A percentile compares a stretch with the other conserved stretches of the same genome.
phyloP scores from a whole-genome alignment of 2,113 vertebrate species.

The Pycnonotus jocosus region DNA sequence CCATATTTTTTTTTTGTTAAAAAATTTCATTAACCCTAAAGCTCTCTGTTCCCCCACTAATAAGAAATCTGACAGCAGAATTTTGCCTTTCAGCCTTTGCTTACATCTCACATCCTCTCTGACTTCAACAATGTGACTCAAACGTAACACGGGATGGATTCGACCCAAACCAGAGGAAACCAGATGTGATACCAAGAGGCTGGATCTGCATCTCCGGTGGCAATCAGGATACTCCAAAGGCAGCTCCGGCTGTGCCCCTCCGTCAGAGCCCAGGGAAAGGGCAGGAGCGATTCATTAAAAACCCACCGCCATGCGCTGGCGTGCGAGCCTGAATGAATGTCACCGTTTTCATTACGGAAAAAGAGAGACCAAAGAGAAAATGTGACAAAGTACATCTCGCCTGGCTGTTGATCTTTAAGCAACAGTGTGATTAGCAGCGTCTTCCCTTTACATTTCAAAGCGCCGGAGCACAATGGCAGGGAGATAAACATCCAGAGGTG shows the following conservation, averaged over 20 bases:
- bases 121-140: neutral
- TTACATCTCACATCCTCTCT: neutral
- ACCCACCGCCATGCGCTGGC: neutral
- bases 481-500: conserved; percentile 54
- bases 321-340: neutral
- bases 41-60: neutral
- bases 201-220: neutral
- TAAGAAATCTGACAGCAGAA: neutral
- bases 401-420: conserved; percentile 57
- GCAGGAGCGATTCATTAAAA: neutral
- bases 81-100: neutral
- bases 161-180: neutral
- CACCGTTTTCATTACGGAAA: conserved; percentile 29
- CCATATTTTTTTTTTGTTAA: accelerated
- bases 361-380: conserved; percentile 48
- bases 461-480: conserved; percentile 13
- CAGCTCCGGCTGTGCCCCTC: neutral
- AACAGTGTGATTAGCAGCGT: conserved; percentile 40
- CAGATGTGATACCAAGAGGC: neutral
- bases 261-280: neutral
- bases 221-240: neutral
- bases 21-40: neutral
- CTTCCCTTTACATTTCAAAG: conserved; percentile 51
- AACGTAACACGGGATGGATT: accelerated
- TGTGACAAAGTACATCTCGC: conserved; percentile 47